A percentile compares a stretch with the other conserved stretches of the same genome.
phyloP scores from a whole-genome alignment of 2,888 invertebrate species.

The Thymelicus lineola region DNA sequence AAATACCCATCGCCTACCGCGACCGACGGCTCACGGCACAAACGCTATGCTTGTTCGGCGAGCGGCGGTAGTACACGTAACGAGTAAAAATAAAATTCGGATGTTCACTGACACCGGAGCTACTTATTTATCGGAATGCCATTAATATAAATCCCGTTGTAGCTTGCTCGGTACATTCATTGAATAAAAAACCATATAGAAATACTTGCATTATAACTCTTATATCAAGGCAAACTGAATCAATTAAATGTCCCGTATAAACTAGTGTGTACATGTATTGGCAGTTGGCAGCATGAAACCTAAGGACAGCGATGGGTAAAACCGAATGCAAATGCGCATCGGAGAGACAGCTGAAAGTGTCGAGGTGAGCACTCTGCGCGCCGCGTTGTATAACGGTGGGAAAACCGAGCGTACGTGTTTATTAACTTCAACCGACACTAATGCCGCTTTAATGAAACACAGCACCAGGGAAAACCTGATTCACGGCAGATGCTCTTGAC shows the following conservation, averaged over 20 bases:
- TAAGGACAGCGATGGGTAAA: slow-evolving; percentile 58
- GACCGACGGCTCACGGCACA: slow-evolving; percentile 31
- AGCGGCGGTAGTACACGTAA: slow-evolving; percentile 16
- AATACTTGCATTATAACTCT: too few species aligned
- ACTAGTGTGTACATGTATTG: too few species aligned
- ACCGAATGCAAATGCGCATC: slow-evolving; percentile 61
- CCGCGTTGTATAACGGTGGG: slow-evolving; percentile 48
- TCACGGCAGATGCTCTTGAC: background rate
- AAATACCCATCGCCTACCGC: slow-evolving; percentile 60
- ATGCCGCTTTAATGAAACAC: slow-evolving; percentile 55
- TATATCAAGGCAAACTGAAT: too few species aligned
- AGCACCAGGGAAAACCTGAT: slow-evolving; percentile 24
- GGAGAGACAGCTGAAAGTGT: slow-evolving; percentile 54
- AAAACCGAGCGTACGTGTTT: slow-evolving; percentile 42
- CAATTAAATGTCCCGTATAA: too few species aligned
- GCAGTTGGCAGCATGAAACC: background rate
- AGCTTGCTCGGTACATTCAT: background rate
- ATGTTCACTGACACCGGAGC: background rate
- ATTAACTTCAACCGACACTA: slow-evolving; percentile 46
- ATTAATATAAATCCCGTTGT: background rate
- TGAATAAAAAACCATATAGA: too few species aligned
- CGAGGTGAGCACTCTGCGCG: slow-evolving; percentile 33
- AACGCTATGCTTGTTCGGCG: slow-evolving; percentile 40
- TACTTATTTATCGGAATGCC: background rate
- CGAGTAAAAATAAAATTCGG: slow-evolving; percentile 10